Conservation (phyloP, 1,140 invertebrate genomes). For the Drosophila bocqueti region DNA sequence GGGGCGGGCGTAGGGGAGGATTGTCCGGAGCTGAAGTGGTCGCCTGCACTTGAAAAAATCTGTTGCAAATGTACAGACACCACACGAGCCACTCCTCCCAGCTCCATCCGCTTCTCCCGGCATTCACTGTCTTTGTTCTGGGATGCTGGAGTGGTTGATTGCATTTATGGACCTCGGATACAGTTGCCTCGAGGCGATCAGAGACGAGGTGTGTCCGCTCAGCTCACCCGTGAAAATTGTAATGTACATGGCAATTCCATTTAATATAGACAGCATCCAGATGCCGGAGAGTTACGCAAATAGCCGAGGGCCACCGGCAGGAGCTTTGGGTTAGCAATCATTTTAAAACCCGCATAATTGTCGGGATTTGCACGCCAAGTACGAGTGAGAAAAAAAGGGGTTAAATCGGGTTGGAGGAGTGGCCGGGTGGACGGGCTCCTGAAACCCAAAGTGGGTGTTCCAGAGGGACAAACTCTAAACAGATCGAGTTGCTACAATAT, state of each 20-base stretch:
- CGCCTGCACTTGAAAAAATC: slow-evolving; percentile 67
- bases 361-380: slow-evolving; percentile 77
- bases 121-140: slow-evolving; percentile 39
- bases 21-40: slow-evolving; percentile 61
- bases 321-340: slow-evolving; percentile 65
- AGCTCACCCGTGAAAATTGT: slow-evolving; percentile 77
- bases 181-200: slow-evolving; percentile 56
- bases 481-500: slow-evolving; percentile 1
- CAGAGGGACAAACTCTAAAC: slow-evolving; percentile 4
- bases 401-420: slow-evolving; percentile 39
- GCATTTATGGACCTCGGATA: slow-evolving; percentile 64
- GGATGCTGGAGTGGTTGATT: slow-evolving; percentile 72
- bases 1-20: slow-evolving; percentile 42
- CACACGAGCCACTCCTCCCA: slow-evolving; percentile 46
- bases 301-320: slow-evolving; percentile 60
- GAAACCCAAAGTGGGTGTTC: slow-evolving; percentile 15
- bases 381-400: slow-evolving; percentile 35
- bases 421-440: slow-evolving; percentile 5
- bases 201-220: slow-evolving; percentile 73
- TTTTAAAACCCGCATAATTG: slow-evolving; percentile 82
- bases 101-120: slow-evolving; percentile 38
- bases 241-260: slow-evolving; percentile 76
- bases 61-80: slow-evolving; percentile 78
- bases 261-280: slow-evolving; percentile 64
- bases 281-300: slow-evolving; percentile 73